These are phyloP conservation scores for Nothocercus julius DNA, from an alignment of 2,113 vertebrate species.

Conservation along the genomic window DNA sequence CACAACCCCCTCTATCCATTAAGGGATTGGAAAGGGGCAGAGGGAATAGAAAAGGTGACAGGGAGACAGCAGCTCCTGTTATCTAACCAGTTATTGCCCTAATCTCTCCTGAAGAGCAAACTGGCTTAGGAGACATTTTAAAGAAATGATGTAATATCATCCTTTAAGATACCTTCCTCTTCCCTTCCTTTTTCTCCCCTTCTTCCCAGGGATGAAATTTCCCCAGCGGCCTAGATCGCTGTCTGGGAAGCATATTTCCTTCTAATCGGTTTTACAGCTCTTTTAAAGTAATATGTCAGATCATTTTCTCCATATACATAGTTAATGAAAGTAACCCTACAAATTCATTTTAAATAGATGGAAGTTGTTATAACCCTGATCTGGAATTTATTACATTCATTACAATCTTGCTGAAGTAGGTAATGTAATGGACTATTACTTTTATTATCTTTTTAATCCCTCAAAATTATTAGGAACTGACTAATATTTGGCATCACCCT, in stretches of 20 bases:
- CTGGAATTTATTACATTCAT: conserved; percentile 88
- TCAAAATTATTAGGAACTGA: conserved; percentile 88
- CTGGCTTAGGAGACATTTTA: not conserved
- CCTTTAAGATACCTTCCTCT: not conserved
- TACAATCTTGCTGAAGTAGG: conserved; percentile 90
- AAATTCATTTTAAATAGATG: conserved; percentile 90
- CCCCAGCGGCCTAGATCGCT: conserved; percentile 69
- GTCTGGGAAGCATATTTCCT: conserved; percentile 83
- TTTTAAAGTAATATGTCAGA: conserved; percentile 88
- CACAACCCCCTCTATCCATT: conserved; percentile 75
- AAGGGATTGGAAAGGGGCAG: not conserved
- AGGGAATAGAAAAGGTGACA: not conserved
- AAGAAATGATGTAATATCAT: not conserved
- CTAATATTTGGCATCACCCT: conserved; percentile 87
- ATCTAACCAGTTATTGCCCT: not conserved
- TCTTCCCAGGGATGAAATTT: conserved; percentile 53
- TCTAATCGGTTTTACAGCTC: conserved; percentile 86
- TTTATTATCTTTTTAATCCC: conserved; percentile 90
- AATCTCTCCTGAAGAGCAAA: not conserved
- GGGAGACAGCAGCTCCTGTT: conserved; percentile 1
- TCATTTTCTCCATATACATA: conserved; percentile 86
- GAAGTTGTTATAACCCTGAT: conserved; percentile 89
- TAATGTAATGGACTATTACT: conserved; percentile 91
- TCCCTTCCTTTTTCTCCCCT: not conserved
- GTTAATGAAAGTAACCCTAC: conserved; percentile 90